phyloP scores from a whole-genome alignment of 2,113 vertebrate genomes.

The Catharus minimus region DNA sequence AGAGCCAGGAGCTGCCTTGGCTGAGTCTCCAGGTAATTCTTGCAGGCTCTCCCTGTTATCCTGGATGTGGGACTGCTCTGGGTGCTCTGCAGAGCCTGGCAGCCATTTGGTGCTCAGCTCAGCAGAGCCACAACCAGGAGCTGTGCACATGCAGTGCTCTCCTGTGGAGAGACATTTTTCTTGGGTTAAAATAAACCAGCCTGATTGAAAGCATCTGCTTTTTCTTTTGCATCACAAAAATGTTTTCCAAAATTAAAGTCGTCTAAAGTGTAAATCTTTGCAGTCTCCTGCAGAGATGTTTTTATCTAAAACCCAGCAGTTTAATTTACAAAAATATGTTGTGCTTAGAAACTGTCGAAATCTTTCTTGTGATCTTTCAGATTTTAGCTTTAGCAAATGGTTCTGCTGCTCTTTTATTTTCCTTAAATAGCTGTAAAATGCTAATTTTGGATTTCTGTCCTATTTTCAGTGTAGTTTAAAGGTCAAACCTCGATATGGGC shows the following conservation, averaged over 20 bases:
- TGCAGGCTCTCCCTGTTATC: neutral
- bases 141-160: neutral
- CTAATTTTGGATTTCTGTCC: neutral
- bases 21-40: neutral
- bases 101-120: neutral
- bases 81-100: neutral
- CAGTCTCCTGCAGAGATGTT: neutral
- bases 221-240: neutral
- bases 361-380: neutral
- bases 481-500: neutral
- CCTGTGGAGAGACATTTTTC: neutral
- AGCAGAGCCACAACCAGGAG: neutral
- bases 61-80: neutral
- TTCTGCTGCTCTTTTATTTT: neutral
- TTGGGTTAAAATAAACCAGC: conserved; percentile 30
- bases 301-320: neutral
- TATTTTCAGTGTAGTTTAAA: neutral
- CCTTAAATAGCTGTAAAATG: neutral
- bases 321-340: neutral
- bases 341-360: neutral
- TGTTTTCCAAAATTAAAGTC: neutral
- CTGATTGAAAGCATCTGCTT: conserved; percentile 56
- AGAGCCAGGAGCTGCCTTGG: neutral
- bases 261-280: neutral
- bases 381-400: neutral